These are phyloP conservation scores for Hemithea aestivaria DNA, from an alignment of 2,888 invertebrate genomes.

Conservation along the genomic window DNA sequence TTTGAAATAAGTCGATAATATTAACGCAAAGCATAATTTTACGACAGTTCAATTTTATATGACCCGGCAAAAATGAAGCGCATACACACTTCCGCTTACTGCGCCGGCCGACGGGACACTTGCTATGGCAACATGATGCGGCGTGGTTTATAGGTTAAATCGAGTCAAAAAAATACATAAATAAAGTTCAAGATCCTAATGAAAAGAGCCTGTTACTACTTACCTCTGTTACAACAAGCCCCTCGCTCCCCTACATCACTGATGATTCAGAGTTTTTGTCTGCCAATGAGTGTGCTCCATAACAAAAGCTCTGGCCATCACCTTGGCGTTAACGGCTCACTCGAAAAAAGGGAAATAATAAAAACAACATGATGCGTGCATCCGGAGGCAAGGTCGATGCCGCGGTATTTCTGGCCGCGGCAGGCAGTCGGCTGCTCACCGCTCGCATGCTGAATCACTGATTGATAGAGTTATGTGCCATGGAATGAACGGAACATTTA, in stretches of 20 bases:
- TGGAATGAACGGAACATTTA: constrained; percentile 44
- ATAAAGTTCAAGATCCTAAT: too few relatives aligned
- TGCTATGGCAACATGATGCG: too few relatives aligned
- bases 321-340: constrained; percentile 57
- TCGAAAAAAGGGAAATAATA: constrained; percentile 65
- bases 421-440: constrained; percentile 37
- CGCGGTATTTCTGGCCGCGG: constrained; percentile 69
- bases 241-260: too few relatives aligned
- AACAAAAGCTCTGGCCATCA: constrained; percentile 50
- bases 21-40: too few relatives aligned
- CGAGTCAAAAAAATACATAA: too few relatives aligned
- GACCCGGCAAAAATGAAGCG: too few relatives aligned
- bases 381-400: constrained; percentile 70
- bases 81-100: too few relatives aligned
- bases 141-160: too few relatives aligned
- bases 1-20: too few relatives aligned
- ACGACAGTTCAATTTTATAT: too few relatives aligned
- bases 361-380: constrained; percentile 67
- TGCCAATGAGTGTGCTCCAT: constrained; percentile 12
- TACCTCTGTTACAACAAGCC: constrained; percentile 6
- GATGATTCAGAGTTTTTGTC: constrained; percentile 3
- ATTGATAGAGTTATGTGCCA: constrained; percentile 56
- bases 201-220: too few relatives aligned
- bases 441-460: constrained; percentile 52
- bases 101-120: too few relatives aligned